phyloP scores from a whole-genome alignment of 2,888 invertebrate species.

The Orchestes rusci region DNA sequence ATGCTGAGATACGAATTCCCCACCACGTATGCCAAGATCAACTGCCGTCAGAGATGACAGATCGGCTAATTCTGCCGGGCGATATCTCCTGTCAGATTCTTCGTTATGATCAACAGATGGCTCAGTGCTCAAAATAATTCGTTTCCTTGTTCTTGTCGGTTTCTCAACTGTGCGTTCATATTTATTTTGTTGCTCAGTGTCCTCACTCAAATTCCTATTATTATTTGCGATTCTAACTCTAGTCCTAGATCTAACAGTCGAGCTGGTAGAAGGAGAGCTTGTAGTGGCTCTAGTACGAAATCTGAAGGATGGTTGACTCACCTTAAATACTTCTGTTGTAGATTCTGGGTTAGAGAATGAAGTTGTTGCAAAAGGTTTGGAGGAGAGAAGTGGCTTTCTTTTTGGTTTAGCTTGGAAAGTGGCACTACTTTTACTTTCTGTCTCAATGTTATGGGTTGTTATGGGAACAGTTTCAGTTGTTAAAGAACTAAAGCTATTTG shows the following conservation, averaged over 20 bases:
- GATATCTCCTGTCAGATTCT: conserved; percentile 34
- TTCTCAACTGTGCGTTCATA: conserved; percentile 13
- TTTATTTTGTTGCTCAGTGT: conserved; percentile 19
- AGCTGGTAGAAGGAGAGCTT: conserved; percentile 9
- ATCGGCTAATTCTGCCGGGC: conserved; percentile 46
- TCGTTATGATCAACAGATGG: conserved; percentile 31
- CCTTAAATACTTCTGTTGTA: conserved; percentile 37
- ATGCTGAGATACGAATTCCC: conserved; percentile 19
- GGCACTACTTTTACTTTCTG: conserved; percentile 15
- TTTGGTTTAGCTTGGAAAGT: conserved; percentile 7
- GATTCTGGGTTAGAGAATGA: conserved; percentile 32
- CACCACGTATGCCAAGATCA: conserved; percentile 38
- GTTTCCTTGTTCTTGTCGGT: conserved; percentile 23
- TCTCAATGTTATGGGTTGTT: conserved; percentile 13
- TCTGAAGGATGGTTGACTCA: conserved; percentile 43
- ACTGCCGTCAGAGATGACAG: conserved; percentile 50
- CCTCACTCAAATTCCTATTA: conserved; percentile 16
- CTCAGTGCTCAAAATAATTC: conserved; percentile 28
- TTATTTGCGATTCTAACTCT: conserved; percentile 31
- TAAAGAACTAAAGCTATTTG: conserved; percentile 10
- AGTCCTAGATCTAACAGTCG: conserved; percentile 21
- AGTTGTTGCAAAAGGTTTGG: conserved; percentile 37
- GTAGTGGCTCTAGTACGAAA: conserved; percentile 29
- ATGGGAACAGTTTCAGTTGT: conserved; percentile 9
- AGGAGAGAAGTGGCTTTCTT: conserved; percentile 30